Evolutionary conservation across 1,140 invertebrate species (phyloP), one percentile per base, ranked within the genome.

Genomic region (Scaptomyza hsui): DNA sequence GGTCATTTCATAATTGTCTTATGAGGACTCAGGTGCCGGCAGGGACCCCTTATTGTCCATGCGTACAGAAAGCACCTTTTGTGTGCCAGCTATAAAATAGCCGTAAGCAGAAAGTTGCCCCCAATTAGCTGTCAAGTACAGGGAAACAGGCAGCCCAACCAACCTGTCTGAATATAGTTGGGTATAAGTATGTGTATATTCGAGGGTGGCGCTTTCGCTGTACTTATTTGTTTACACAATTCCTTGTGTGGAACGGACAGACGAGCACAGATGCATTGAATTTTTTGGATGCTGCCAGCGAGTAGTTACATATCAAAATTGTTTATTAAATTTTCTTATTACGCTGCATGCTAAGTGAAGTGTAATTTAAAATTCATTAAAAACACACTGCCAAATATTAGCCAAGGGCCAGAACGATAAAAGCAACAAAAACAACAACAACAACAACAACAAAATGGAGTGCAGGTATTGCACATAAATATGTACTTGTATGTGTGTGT

Each of bases 1-100:
- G 79, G 57, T 72, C 64, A 81, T 85, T 85, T 86, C 81, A 86
- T 85, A 85, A 85, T 85, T 85, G 81, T 86, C 73, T 86, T 80
- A 80, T 64, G 64, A 62, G 59, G 44, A 45, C 74, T 49, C 72
- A 85, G 75, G 69, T 85, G 76, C 56, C 42, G 63, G 52, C 62
- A 41, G 39, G 62, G 39, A 42, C 12, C 19, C 44, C 51, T 39
- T 52, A 39, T 60, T 67, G 62, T 72, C 55, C 55, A 44, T 42
- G 35, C 60, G 55, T 60, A 39, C 69, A 61, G 10, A 35, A 35
- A 6, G 29, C 10, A 19, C 47, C 61, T 77, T 85, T 85, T 85
- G 76, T 86, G 69, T 35, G 13, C 26, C 45, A 51, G 42, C 76
- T 44, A 78, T 85, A 86, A 86, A 85, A 77, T 68, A 62, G 81